phyloP scores from a whole-genome alignment of 2,888 invertebrate species.

The Clitarchus hookeri region DNA sequence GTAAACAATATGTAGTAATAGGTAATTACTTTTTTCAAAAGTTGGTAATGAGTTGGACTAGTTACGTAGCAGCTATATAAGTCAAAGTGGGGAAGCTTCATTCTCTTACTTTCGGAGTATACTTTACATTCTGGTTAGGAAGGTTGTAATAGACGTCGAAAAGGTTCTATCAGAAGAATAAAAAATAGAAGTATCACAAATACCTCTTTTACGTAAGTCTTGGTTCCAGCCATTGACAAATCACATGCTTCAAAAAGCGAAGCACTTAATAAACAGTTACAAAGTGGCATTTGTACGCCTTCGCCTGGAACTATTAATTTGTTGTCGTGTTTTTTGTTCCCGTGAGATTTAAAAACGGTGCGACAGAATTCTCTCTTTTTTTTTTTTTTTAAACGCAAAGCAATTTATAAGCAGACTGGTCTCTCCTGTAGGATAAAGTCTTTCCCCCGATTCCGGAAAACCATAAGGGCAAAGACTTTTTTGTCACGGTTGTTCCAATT shows the following conservation, averaged over 20 bases:
- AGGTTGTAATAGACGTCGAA: no score
- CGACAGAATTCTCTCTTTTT: background rate
- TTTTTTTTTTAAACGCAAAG: background rate
- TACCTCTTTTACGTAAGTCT: background rate
- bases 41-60: no score
- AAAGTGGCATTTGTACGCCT: background rate
- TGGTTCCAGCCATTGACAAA: background rate
- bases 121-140: no score
- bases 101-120: no score
- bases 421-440: background rate
- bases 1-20: no score
- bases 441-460: background rate
- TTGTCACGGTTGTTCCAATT: background rate
- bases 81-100: no score
- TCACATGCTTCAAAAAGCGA: background rate
- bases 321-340: background rate
- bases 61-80: no score
- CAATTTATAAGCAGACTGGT: background rate
- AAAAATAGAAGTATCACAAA: background rate
- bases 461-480: background rate
- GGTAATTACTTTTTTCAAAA: no score
- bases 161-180: no score
- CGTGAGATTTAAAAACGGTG: background rate
- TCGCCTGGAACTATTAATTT: background rate
- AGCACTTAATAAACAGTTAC: background rate